phyloP scores from a whole-genome alignment of 2,888 invertebrate species.

The Lissocephala sabroskyi region DNA sequence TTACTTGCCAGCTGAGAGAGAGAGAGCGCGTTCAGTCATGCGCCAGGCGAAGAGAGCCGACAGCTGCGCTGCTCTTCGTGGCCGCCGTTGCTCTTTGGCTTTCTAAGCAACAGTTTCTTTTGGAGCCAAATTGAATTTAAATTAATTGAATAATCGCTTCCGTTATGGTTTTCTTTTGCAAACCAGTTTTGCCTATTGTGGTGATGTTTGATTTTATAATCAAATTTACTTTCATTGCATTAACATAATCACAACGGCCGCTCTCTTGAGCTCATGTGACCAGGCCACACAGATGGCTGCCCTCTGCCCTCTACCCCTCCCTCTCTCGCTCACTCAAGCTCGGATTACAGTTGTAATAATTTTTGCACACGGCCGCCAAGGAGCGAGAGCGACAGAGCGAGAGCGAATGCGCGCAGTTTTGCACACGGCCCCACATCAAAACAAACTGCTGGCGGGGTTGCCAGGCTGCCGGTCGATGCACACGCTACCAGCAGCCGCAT shows the following conservation, averaged over 20 bases:
- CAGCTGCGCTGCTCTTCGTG: conserved; percentile 10
- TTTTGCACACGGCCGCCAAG: conserved; percentile 46
- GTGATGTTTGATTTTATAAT: conserved; percentile 14
- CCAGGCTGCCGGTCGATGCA: conserved; percentile 38
- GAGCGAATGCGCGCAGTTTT: conserved; percentile 27
- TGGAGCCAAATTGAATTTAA: background rate
- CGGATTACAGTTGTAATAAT: background rate
- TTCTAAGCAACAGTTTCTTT: conserved; percentile 19
- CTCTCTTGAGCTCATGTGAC: background rate
- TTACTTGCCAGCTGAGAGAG: conserved; percentile 6
- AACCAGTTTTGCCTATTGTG: conserved; percentile 3
- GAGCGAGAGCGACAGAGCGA: conserved; percentile 1
- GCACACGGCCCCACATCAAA: conserved; percentile 50
- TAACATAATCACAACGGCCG: background rate
- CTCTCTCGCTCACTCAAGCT: too few species aligned
- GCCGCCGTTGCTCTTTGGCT: conserved; percentile 15
- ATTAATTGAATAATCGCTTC: conserved; percentile 3
- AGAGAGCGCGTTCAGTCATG: conserved; percentile 17
- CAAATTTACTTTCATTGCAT: background rate
- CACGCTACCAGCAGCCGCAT: conserved; percentile 36
- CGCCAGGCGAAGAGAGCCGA: conserved; percentile 25
- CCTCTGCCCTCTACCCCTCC: too few species aligned
- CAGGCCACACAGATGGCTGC: background rate
- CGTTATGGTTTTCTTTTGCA: conserved; percentile 4
- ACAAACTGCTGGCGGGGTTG: conserved; percentile 39